Evolutionary conservation across 2,888 invertebrate species (phyloP).

Genomic region (Ophion ventricosus): DNA sequence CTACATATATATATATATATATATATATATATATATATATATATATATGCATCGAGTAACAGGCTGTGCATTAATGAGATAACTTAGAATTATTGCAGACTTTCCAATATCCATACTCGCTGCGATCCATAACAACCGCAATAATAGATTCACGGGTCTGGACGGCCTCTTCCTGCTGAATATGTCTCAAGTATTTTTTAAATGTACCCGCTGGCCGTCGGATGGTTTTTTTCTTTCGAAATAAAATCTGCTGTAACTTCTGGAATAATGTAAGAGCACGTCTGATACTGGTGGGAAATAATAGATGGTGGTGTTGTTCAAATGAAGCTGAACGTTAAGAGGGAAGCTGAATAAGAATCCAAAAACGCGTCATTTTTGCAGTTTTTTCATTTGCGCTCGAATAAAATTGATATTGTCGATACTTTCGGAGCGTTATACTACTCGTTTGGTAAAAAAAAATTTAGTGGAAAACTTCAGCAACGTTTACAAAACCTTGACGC

Average conservation of each 20-base stretch:
- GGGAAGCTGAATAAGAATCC: too few relatives aligned
- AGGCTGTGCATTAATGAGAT: slow-evolving; percentile 48
- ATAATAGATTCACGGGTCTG: slow-evolving; percentile 32
- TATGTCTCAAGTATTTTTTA: not conserved
- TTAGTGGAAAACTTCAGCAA: too few relatives aligned
- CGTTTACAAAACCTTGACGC: too few relatives aligned
- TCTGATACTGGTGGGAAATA: too few relatives aligned
- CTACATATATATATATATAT: not conserved
- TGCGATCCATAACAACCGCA: slow-evolving; percentile 27
- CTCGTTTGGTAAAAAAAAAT: too few relatives aligned
- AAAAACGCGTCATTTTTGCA: too few relatives aligned
- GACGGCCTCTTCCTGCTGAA: not conserved
- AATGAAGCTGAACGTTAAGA: too few relatives aligned
- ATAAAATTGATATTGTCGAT: too few relatives aligned
- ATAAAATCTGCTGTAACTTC: not conserved
- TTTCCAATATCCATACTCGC: slow-evolving; percentile 29
- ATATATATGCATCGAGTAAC: slow-evolving; percentile 18
- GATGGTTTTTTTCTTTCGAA: not conserved
- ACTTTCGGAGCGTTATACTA: too few relatives aligned
- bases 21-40: not conserved
- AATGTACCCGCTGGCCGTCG: not conserved
- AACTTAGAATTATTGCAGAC: slow-evolving; percentile 39
- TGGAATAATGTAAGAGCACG: not conserved
- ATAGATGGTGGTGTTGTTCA: too few relatives aligned
- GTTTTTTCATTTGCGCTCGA: too few relatives aligned